phyloP scores from a whole-genome alignment of 2,113 vertebrate genomes.

The Hippocampus mohnikei region DNA sequence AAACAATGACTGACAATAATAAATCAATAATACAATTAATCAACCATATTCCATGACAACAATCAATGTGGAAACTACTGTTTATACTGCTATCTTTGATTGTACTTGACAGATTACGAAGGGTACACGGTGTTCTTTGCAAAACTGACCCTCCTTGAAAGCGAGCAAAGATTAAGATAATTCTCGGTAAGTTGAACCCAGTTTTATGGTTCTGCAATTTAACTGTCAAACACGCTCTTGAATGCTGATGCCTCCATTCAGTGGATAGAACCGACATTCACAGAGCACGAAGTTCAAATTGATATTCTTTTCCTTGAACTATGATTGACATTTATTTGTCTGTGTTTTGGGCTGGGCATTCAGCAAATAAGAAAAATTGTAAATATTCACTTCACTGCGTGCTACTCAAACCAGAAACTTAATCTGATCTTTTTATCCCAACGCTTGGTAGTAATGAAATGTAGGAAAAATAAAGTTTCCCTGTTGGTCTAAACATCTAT shows the following conservation, averaged over 20 bases:
- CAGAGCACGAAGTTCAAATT: constrained; percentile 19
- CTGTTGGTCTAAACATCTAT: constrained; percentile 3
- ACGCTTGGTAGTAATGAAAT: constrained; percentile 40
- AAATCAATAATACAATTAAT: neutral
- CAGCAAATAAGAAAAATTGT: neutral
- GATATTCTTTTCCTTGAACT: neutral
- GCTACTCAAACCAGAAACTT: constrained; percentile 1
- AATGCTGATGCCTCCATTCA: neutral
- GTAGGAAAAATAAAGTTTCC: constrained; percentile 59
- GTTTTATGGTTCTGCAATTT: constrained; percentile 35
- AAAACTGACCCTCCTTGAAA: constrained; percentile 5
- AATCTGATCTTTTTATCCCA: constrained; percentile 28
- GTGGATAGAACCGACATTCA: constrained; percentile 10
- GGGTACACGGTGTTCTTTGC: neutral
- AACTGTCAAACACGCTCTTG: constrained; percentile 1
- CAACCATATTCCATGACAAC: no score
- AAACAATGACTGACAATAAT: no score
- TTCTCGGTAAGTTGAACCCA: constrained; percentile 12
- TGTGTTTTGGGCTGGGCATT: neutral
- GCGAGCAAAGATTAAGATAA: constrained; percentile 38
- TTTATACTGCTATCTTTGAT: neutral
- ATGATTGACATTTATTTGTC: neutral
- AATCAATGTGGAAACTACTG: neutral
- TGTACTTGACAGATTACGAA: neutral
- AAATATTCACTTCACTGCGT: neutral